phyloP scores from a whole-genome alignment of 2,888 invertebrate species.

The Torymus aiolomorphi region DNA sequence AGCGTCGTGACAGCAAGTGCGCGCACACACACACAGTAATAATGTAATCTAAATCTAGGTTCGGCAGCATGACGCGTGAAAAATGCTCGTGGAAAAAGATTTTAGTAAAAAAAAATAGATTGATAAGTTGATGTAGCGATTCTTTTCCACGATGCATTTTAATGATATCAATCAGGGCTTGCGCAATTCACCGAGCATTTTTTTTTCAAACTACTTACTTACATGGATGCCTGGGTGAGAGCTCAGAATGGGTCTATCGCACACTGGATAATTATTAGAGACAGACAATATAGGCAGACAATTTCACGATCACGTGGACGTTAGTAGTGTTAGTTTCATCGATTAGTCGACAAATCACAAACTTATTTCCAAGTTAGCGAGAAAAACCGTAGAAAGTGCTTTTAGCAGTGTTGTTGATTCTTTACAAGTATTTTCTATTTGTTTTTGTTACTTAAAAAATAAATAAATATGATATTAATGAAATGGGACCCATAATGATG shows the following conservation, averaged over 20 bases:
- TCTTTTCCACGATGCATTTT: background rate
- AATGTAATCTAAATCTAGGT: constrained; percentile 23
- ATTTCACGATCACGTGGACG: no score
- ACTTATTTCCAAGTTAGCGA: background rate
- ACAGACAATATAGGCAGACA: constrained; percentile 14
- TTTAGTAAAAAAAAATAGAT: background rate
- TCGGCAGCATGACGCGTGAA: background rate
- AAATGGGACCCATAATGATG: no score
- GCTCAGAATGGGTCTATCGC: constrained; percentile 74
- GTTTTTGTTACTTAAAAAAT: no score
- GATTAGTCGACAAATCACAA: constrained; percentile 4
- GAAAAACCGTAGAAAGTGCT: constrained; percentile 46
- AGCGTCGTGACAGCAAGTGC: constrained; percentile 49
- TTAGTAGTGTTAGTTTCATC: no score
- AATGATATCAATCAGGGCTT: background rate
- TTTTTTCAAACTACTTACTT: constrained; percentile 64
- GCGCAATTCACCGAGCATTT: background rate
- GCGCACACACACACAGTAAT: constrained; percentile 8
- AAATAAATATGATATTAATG: no score
- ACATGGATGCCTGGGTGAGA: constrained; percentile 71
- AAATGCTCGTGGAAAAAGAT: constrained; percentile 6
- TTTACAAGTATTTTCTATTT: no score
- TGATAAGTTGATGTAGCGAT: background rate
- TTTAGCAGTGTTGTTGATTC: no score
- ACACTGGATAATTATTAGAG: constrained; percentile 69